Base-by-base conservation (phyloP, 2,797 vertebrate species). In the Crocidura indochinensis region DNA sequence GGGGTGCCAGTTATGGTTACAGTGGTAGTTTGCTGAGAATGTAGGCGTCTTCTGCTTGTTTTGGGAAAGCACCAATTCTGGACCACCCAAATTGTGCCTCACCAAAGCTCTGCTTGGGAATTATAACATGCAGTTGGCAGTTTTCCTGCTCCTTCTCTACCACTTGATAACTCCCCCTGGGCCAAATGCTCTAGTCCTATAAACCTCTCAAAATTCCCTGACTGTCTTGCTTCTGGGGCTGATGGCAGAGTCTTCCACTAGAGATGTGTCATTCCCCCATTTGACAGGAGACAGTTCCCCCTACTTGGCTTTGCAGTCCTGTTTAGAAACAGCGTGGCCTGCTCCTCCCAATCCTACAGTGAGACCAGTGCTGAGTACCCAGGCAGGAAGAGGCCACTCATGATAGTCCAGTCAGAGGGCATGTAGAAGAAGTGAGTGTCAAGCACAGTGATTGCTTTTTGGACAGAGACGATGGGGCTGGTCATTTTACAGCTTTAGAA, bases 51-150 rank as follows among this genome's bases (percentile, higher is more conserved):
- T 80, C 5, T 81, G 88, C 72, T 87, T 92, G 65, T 95, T 93
- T 94, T 84, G 93, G 92, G 94, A 92, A 96, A 80, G 82, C 22
- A 88, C 91, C 85, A 86, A 56, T n/a, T 87, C 84, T 69, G 77
- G 96, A 95, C 95, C 94, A 96, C 93, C 94, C 91, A 94, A 75
- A 81, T 10, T 31, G 91, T 65, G 75, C 73, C 68, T n/a, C 76
- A 64, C 85, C 76, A 20, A 81, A 49, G 29, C 82, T 81, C 38
- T 6, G 24, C 76, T 92, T 69, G 85, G 69, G 71, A 91, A 68
- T 67, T 78, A 87, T 94, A 76, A 93, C 82, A 53, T 2, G 29
- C 87, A 77, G 49, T 75, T 96, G 95, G 95, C 92, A 92, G 92
- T 49, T 68, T 84, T 94, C 92, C 83, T 92, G 67, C 81, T 76